phyloP scores from a whole-genome alignment of 2,888 invertebrate genomes.

The Sminthurinus aureus region DNA sequence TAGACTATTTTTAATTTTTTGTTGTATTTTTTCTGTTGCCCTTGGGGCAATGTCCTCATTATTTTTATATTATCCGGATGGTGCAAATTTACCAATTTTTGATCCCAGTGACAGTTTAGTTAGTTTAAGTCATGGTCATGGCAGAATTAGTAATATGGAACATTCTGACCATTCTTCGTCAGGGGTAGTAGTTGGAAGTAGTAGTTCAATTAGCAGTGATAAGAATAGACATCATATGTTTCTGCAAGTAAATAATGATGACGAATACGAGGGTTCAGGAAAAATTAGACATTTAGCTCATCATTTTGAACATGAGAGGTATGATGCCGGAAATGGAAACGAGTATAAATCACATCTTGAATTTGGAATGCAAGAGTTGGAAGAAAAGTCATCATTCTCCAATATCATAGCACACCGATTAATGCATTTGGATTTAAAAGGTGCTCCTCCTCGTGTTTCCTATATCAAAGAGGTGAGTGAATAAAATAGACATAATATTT shows the following conservation, averaged over 20 bases:
- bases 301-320: conserved; percentile 32
- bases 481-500: no score
- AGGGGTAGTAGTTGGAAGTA: not conserved
- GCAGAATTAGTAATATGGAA: not conserved
- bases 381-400: conserved; percentile 50
- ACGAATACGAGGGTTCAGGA: conserved; percentile 35
- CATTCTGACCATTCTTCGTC: not conserved
- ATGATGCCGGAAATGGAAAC: not conserved
- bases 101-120: conserved; percentile 2
- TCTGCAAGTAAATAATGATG: conserved; percentile 30
- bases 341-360: conserved; percentile 14
- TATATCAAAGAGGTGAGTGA: conserved; percentile 66
- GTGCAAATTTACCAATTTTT: conserved; percentile 26
- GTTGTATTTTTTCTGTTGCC: conserved; percentile 55
- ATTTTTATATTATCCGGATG: conserved; percentile 56
- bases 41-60: conserved; percentile 54
- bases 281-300: conserved; percentile 42
- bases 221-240: conserved; percentile 28
- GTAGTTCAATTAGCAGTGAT: not conserved
- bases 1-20: conserved; percentile 57
- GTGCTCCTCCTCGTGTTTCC: conserved; percentile 73
- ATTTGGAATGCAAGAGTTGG: conserved; percentile 46
- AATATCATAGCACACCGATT: conserved; percentile 64
- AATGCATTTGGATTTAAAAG: conserved; percentile 79
- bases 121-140: not conserved